Base-by-base conservation (phyloP, 2,888 invertebrate species). In the Ophioninae sp. region DNA sequence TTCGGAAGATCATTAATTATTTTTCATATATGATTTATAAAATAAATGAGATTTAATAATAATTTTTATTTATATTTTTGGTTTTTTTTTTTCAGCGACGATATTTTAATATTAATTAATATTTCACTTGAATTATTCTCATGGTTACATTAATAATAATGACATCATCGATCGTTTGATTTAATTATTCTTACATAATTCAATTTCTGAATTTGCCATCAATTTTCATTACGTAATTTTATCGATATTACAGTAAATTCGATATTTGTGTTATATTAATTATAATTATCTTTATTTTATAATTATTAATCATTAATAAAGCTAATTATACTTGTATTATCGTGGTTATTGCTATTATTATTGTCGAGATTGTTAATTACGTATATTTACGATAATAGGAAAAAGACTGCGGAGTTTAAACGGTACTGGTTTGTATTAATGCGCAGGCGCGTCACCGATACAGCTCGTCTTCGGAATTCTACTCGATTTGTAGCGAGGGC, bases 401-500 rank as follows among this genome's bases (percentile, higher is more conserved):
- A 50, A 44, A 44, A 50, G 17, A 2, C 50, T 13, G 13, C 50
- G 5, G 17, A 50, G 17, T 50, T 50, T 50, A 0, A 17, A 50
- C 50, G 17, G 17, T 50, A 50, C 50, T 13, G 17, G 50, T 50
- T 44, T 44, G 44, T 44, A 44, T 44, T 50, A 17, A 17, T 17
- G 50, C 17, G 17, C 50, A 50, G 6, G 50, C 50, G 13, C 50
- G 17, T 50, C 50, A 17, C 50, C 50, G 17, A 50, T 10, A 50
- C 17, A 50, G 17, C 50, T 20, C 37, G 6, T n/a, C 57, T 10
- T 17, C n/a, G 37, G 23, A 21, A 37, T 21, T 77, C 20, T 72
- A 67, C 20, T 44, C 62, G 21, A 44, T 73, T 73, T 72, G 20
- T 65, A 44, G 70, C 7, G 39, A 39, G 23, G 39, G 50, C 17